Evolutionary conservation across 2,797 vertebrate genomes (phyloP).

Genomic region (Arremon aurantiirostris): DNA sequence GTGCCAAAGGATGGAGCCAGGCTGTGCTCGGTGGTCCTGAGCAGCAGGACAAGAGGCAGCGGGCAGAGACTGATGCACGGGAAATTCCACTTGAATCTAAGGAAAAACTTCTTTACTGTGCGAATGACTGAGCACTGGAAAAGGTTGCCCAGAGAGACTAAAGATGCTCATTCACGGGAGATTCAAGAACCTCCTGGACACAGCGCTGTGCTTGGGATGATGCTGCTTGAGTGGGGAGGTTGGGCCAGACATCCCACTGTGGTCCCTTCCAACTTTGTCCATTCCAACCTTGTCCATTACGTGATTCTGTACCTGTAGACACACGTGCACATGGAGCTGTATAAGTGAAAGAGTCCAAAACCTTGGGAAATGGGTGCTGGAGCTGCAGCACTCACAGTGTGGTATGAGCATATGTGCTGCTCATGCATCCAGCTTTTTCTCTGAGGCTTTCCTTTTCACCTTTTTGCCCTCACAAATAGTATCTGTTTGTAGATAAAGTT

Average conservation of each 20-base stretch:
- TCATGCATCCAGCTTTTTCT: background rate
- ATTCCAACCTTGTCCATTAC: rapidly evolving
- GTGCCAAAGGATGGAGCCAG: background rate
- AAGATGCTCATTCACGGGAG: background rate
- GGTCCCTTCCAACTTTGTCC: background rate
- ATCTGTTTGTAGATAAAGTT: background rate
- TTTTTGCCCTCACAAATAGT: background rate
- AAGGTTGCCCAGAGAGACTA: background rate
- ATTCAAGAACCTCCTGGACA: background rate
- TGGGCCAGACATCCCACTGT: background rate
- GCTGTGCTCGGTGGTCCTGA: background rate
- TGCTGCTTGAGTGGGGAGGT: background rate
- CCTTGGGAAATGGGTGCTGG: background rate
- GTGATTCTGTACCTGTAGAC: background rate
- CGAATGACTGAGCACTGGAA: rapidly evolving
- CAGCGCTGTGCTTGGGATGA: background rate
- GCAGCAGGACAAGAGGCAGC: background rate
- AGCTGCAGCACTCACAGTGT: rapidly evolving
- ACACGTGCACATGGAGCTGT: rapidly evolving
- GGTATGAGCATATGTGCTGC: rapidly evolving
- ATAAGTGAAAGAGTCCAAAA: background rate
- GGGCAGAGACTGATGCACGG: background rate
- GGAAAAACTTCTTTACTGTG: background rate
- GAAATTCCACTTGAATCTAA: background rate
- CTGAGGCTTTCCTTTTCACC: background rate